Evolutionary conservation across 1,140 invertebrate species (phyloP).

Genomic region (Musca domestica): DNA sequence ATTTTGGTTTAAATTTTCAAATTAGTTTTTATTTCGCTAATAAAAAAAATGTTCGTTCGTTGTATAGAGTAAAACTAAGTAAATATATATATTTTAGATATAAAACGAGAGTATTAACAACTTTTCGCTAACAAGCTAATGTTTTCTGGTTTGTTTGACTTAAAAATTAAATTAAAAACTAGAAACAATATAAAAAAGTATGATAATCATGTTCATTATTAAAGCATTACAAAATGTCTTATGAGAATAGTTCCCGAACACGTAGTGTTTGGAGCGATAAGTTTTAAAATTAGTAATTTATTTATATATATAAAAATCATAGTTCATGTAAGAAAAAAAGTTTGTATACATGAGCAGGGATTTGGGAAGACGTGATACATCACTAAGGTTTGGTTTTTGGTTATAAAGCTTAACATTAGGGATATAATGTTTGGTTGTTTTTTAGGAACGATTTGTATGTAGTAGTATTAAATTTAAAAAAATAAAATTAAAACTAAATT

Average conservation of each 20-base stretch:
- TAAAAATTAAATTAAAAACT: too few relatives aligned
- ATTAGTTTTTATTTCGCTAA: too few relatives aligned
- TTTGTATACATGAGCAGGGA: not conserved
- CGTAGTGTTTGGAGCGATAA: too few relatives aligned
- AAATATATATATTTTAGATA: not conserved
- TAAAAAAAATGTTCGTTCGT: too few relatives aligned
- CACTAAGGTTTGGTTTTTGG: slow-evolving; percentile 6
- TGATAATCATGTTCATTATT: not conserved
- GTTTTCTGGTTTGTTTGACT: too few relatives aligned
- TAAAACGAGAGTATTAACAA: slow-evolving; percentile 2
- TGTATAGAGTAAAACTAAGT: not conserved
- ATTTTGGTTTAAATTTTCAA: too few relatives aligned
- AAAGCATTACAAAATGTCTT: slow-evolving; percentile 1
- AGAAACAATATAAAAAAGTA: not conserved
- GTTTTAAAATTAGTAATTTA: not conserved
- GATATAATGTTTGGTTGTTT: not conserved
- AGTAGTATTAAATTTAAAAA: too few relatives aligned
- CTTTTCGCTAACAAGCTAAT: slow-evolving; percentile 7
- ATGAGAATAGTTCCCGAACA: not conserved
- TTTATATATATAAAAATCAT: not conserved
- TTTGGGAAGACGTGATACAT: slow-evolving; percentile 14
- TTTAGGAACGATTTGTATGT: not conserved
- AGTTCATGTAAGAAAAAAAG: not conserved
- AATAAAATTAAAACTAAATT: too few relatives aligned
- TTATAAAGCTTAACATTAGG: not conserved